phyloP scores from a whole-genome alignment of 2,888 invertebrate species.

The Cryptocephalus primarius region DNA sequence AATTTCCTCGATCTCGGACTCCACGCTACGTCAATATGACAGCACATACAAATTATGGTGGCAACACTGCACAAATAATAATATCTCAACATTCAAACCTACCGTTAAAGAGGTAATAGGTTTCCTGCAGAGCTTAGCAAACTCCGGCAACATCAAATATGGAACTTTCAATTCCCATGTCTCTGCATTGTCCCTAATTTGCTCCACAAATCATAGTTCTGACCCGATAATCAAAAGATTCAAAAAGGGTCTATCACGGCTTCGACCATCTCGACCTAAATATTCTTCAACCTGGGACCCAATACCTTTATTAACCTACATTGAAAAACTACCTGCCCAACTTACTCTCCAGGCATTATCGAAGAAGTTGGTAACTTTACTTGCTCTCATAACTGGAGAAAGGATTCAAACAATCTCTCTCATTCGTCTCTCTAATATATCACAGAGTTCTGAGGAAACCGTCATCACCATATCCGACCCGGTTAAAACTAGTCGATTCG shows the following conservation, averaged over 20 bases:
- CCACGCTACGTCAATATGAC: conserved; percentile 5
- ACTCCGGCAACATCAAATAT: not conserved
- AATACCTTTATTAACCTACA: not conserved
- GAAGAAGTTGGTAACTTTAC: not conserved
- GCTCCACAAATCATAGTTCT: not conserved
- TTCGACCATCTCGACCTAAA: not conserved
- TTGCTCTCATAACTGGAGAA: not conserved
- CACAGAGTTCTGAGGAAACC: too few relatives aligned
- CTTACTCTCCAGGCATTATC: not conserved
- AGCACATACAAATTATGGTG: conserved; percentile 5
- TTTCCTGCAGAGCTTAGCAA: conserved; percentile 3
- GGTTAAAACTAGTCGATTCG: not conserved
- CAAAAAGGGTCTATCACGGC: not conserved
- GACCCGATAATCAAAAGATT: not conserved
- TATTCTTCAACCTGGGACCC: not conserved
- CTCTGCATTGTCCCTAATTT: not conserved
- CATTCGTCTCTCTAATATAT: not conserved
- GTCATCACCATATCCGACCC: not conserved
- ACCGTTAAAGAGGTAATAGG: not conserved
- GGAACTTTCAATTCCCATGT: not conserved
- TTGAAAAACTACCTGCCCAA: not conserved
- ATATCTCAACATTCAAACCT: not conserved
- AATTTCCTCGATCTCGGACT: conserved; percentile 10
- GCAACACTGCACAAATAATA: conserved; percentile 1
- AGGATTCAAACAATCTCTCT: conserved; percentile 1